Conservation (phyloP, 2,888 invertebrate genomes). For the Drosophila maculinotata region DNA sequence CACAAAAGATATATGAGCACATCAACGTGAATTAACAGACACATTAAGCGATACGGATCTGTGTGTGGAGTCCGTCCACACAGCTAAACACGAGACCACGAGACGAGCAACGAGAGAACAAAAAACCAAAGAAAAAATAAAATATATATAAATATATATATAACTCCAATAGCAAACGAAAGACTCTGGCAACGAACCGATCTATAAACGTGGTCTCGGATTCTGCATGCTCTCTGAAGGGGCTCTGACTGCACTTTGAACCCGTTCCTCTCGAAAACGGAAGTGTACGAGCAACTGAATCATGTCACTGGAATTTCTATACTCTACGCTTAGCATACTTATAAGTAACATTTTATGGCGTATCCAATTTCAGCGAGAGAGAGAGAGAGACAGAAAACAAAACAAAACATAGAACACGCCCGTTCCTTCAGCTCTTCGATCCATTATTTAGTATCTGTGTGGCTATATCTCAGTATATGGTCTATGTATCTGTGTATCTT, state of each 20-base stretch:
- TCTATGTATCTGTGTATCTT: no score
- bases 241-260: conserved; percentile 51
- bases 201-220: conserved; percentile 12
- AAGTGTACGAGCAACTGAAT: conserved; percentile 64
- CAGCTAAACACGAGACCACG: conserved; percentile 62
- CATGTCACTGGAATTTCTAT: conserved; percentile 59
- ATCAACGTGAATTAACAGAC: conserved; percentile 80
- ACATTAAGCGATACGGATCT: conserved; percentile 79
- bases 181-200: conserved; percentile 76
- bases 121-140: conserved; percentile 17
- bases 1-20: conserved; percentile 78
- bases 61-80: conserved; percentile 43
- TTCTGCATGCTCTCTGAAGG: conserved; percentile 12
- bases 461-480: no score
- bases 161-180: conserved; percentile 53
- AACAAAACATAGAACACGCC: conserved; percentile 52
- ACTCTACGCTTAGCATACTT: conserved; percentile 52
- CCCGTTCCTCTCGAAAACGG: conserved; percentile 58
- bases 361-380: conserved; percentile 65
- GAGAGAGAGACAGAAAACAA: conserved; percentile 25
- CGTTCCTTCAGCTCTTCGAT: conserved; percentile 32
- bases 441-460: conserved; percentile 34
- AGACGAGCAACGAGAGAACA: conserved; percentile 24
- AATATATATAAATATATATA: conserved; percentile 11
- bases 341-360: conserved; percentile 64